phyloP scores from a whole-genome alignment of 2,797 vertebrate genomes.

The Semotilus atromaculatus region DNA sequence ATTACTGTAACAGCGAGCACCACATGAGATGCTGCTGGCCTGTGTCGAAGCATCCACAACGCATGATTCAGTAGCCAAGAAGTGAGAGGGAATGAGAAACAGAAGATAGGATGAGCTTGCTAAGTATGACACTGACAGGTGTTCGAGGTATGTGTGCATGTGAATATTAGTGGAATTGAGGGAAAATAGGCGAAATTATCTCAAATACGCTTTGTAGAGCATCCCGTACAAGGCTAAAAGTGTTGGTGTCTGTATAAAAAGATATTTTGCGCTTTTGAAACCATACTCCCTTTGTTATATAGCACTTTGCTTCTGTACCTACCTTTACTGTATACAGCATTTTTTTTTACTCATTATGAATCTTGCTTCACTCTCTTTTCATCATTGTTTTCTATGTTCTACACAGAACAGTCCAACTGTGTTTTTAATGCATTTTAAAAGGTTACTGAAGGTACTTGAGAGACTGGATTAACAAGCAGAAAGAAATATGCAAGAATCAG shows the following conservation, averaged over 20 bases:
- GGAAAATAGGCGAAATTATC: neutral
- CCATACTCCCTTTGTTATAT: neutral
- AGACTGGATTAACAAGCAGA: constrained; percentile 10
- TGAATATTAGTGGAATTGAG: neutral
- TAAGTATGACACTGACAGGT: constrained; percentile 20
- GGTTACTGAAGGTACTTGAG: neutral
- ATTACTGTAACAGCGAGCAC: constrained; percentile 30
- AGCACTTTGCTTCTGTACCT: neutral
- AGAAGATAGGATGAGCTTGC: neutral
- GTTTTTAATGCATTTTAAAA: neutral
- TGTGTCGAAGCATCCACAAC: constrained; percentile 6
- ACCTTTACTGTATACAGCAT: neutral
- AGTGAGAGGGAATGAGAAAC: constrained; percentile 53
- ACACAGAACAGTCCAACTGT: neutral
- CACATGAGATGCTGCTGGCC: constrained; percentile 32
- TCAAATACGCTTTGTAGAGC: neutral
- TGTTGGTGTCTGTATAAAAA: neutral
- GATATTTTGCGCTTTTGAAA: neutral
- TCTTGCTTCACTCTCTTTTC: constrained; percentile 17
- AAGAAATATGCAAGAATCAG: neutral
- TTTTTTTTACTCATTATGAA: neutral
- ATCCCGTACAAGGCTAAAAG: neutral
- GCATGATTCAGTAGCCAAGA: constrained; percentile 39
- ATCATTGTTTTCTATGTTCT: constrained; percentile 3
- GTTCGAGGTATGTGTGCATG: neutral